A percentile compares a stretch with the other conserved stretches of the same genome.
These are phyloP conservation scores for Hydrozoanthus gracilis DNA, from an alignment of 92 coral and sea anemone species.

Conservation along the genomic window DNA sequence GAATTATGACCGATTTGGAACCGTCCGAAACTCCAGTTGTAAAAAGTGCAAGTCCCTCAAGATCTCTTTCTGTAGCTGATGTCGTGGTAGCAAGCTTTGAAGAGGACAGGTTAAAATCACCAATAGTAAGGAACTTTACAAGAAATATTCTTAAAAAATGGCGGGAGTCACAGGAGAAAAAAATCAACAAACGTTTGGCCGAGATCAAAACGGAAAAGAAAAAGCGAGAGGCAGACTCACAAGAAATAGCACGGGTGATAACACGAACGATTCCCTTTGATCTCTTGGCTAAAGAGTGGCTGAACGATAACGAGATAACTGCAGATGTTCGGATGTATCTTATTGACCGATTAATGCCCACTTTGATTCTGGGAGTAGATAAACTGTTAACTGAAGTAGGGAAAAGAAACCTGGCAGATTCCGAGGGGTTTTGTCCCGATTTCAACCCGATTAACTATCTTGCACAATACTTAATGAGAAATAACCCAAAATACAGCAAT, in stretches of 20 bases:
- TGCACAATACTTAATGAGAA: conserved; percentile 94
- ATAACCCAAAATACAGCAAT: conserved; percentile 91
- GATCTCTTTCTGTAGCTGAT: conserved; percentile 74
- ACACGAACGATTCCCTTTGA: conserved; percentile 87
- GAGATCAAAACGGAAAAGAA: conserved; percentile 80
- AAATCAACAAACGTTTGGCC: conserved; percentile 75
- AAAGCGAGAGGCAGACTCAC: conserved; percentile 77
- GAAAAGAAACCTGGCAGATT: conserved; percentile 76
- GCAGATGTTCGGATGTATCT: conserved; percentile 87
- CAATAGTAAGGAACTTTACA: conserved; percentile 76
- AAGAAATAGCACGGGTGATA: conserved; percentile 78
- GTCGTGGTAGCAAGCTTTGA: conserved; percentile 63
- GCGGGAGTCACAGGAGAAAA: conserved; percentile 81
- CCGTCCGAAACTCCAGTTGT: conserved; percentile 23
- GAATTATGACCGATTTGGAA: conserved; percentile 40
- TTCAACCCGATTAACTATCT: conserved; percentile 92
- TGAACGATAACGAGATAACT: conserved; percentile 78
- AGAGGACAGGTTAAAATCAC: conserved; percentile 74
- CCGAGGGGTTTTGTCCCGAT: conserved; percentile 81
- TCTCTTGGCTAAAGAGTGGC: conserved; percentile 92
- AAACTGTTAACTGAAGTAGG: conserved; percentile 87
- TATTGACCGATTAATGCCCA: conserved; percentile 86
- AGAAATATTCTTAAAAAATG: conserved; percentile 79
- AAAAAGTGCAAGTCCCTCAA: conserved; percentile 48
- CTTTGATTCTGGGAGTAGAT: conserved; percentile 92